Base-by-base conservation (phyloP, 2,797 vertebrate species). In the Ambastaia sidthimunki region DNA sequence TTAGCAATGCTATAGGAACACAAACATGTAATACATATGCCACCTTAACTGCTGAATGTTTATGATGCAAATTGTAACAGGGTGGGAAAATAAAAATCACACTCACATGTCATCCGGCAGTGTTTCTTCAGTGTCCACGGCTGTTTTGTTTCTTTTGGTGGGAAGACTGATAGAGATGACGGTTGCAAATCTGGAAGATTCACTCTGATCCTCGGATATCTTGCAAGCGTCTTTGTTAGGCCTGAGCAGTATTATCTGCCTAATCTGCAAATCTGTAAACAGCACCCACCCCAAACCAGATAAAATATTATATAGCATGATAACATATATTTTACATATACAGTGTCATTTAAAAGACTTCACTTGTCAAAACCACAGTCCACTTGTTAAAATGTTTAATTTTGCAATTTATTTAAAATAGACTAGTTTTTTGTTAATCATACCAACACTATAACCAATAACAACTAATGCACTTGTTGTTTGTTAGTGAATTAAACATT, bases 31-130 rank as follows among this genome's bases (percentile, higher is more conserved):
- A 41, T 41, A 41, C 4, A 2, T 41, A 41, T 41, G 37, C 7
- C 37, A 9, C 9, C 37, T 10, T 41, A 9, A 41, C 37, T 10
- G 18, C 50, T 52, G 16, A 16, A 52, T 52, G 48, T 2, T 50
- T 50, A 50, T 11, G 50, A 34, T 0, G 37, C 9, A 41, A 9
- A 18, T 50, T 21, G 23, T 55, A 52, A 41, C 19, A 70, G 12
- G 7, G 37, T 25, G 19, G 31, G 15, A 54, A 50, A 65, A 52
- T 11, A 6, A 19, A 59, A 66, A 19, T n/a, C 15, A 31, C 34
- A 85, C 82, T 84, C 47, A 85, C 84, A 47, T 13, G 44, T 69
- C 44, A 78, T 16, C 23, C 69, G 65, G 79, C 31, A 62, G 62
- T 5, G 63, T n/a, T 47, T 74, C 66, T 28, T 23, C 7, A 18